These are phyloP conservation scores for Mystacides longicornis DNA, from an alignment of 2,888 invertebrate genomes.

Conservation along the genomic window DNA sequence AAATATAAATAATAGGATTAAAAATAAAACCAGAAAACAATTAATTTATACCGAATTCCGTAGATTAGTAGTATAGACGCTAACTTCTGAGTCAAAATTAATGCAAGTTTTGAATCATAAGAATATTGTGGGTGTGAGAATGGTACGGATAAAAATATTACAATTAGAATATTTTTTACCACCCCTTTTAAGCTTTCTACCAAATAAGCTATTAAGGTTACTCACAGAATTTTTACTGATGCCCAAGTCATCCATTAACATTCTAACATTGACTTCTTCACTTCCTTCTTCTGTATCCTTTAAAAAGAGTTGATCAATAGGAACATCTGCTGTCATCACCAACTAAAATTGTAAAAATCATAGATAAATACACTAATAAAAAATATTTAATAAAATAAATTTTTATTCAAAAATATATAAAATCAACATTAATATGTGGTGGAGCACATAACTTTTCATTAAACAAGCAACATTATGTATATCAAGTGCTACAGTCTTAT, in stretches of 20 bases:
- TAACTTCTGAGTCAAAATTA: no score
- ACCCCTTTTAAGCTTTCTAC: no score
- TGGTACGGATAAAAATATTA: no score
- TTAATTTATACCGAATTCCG: no score
- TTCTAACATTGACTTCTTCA: conserved; percentile 70
- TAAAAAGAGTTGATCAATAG: conserved; percentile 68
- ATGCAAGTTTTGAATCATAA: no score
- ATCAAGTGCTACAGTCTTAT: no score
- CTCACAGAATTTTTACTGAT: conserved; percentile 68
- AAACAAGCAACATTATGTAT: background rate
- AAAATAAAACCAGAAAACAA: no score
- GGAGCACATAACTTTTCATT: conserved; percentile 1
- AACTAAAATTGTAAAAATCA: conserved; percentile 46
- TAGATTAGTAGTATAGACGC: no score
- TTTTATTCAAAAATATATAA: background rate
- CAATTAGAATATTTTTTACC: no score
- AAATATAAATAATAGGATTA: conserved; percentile 12
- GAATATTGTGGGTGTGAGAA: no score
- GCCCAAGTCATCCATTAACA: conserved; percentile 92
- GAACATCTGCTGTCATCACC: conserved; percentile 75
- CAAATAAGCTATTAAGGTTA: no score
- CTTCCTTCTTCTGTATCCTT: conserved; percentile 40
- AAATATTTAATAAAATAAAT: background rate
- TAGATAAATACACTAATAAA: background rate
- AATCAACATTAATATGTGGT: background rate